phyloP scores from a whole-genome alignment of 1,140 invertebrate species.

The Philotrypesis tridentata region DNA sequence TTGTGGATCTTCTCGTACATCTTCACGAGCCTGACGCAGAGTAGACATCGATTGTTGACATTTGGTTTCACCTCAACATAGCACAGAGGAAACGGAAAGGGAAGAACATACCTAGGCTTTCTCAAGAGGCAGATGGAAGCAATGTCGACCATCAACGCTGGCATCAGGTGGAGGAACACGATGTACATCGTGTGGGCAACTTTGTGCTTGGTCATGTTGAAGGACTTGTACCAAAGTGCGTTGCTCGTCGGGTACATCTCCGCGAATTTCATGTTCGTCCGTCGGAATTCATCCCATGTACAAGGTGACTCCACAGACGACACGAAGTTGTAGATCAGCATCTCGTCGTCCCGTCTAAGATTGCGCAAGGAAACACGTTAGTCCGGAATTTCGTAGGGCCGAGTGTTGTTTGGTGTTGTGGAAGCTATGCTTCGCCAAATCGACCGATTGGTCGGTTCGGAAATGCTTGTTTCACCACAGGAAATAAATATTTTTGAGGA shows the following conservation, averaged over 20 bases:
- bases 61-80: neutral
- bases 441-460: too few species aligned
- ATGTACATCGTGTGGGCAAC: conserved; percentile 72
- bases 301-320: conserved; percentile 79
- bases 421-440: too few species aligned
- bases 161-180: conserved; percentile 76
- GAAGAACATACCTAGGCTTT: conserved; percentile 77
- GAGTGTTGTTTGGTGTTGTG: too few species aligned
- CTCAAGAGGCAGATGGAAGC: conserved; percentile 73
- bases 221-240: conserved; percentile 76
- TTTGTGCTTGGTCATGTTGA: conserved; percentile 73
- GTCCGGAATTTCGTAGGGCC: neutral
- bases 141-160: conserved; percentile 76
- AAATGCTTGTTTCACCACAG: too few species aligned
- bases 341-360: conserved; percentile 63
- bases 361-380: neutral
- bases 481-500: too few species aligned
- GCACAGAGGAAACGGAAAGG: conserved; percentile 51
- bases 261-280: conserved; percentile 70
- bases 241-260: conserved; percentile 73
- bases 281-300: conserved; percentile 77
- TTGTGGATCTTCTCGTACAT: conserved; percentile 85
- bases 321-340: conserved; percentile 81
- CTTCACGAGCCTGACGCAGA: conserved; percentile 76
- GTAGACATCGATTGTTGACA: neutral